phyloP scores from a whole-genome alignment of 2,797 vertebrate species.

The Lutjanus argentimaculatus region DNA sequence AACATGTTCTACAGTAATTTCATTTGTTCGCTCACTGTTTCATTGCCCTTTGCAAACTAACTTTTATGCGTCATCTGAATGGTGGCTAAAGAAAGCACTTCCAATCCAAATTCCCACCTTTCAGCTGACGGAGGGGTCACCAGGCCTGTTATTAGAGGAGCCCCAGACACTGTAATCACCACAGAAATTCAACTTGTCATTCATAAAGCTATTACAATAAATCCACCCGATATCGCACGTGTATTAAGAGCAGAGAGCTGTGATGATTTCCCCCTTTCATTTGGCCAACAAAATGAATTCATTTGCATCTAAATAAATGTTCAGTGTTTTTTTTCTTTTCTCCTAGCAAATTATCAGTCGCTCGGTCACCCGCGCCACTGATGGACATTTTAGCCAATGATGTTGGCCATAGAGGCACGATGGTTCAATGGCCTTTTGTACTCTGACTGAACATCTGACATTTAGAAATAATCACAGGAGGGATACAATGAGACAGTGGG shows the following conservation, averaged over 20 bases:
- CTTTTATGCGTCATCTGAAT: constrained; percentile 3
- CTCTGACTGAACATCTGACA: constrained; percentile 50
- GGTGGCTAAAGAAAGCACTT: constrained; percentile 1
- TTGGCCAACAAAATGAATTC: constrained; percentile 44
- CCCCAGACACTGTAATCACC: constrained; percentile 36
- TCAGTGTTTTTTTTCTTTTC: constrained; percentile 54
- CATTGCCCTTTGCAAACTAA: constrained; percentile 11
- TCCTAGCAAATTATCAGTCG: constrained; percentile 31
- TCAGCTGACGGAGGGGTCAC: constrained; percentile 25
- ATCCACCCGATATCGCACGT: background rate
- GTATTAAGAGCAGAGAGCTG: background rate
- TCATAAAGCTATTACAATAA: constrained; percentile 47
- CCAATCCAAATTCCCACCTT: constrained; percentile 25
- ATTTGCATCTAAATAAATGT: constrained; percentile 62
- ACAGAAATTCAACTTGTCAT: constrained; percentile 20
- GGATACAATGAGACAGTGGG: constrained; percentile 33
- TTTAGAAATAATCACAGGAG: constrained; percentile 59
- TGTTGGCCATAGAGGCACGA: background rate
- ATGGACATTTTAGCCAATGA: constrained; percentile 44
- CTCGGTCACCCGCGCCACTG: constrained; percentile 21
- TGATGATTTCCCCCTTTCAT: constrained; percentile 27
- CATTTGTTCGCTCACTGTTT: background rate
- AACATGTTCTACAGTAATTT: background rate
- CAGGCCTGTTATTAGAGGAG: constrained; percentile 40
- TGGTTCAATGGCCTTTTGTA: constrained; percentile 38